These are phyloP conservation scores for human (Homo sapiens) DNA, from an alignment of 2,113 vertebrate genomes.

Conservation along the genomic window GRCh38 chr2:166457001-166457500, in stretches of 20 bases:
- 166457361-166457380: not conserved
- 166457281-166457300: not conserved
- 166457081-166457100: not conserved
- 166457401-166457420: not conserved
- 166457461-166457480: not conserved
- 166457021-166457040: constrained; percentile 91
- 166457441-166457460: not conserved
- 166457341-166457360: not conserved
- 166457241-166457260: not conserved
- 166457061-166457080: constrained; percentile 89
- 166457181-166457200: not conserved
- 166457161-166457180: constrained; percentile 40
- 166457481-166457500: not conserved
- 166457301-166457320: not conserved
- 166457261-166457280: not conserved
- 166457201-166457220: not conserved
- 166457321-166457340: not conserved
- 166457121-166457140: not conserved
- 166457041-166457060: constrained; percentile 80
- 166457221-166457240: not conserved
- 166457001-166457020: constrained; percentile 91
- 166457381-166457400: not conserved
- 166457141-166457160: constrained; percentile 21
- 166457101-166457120: not conserved
- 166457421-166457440: not conserved